These are phyloP conservation scores for Neodontobutis hainanensis DNA, from an alignment of 2,113 vertebrate species.

Conservation along the genomic window DNA sequence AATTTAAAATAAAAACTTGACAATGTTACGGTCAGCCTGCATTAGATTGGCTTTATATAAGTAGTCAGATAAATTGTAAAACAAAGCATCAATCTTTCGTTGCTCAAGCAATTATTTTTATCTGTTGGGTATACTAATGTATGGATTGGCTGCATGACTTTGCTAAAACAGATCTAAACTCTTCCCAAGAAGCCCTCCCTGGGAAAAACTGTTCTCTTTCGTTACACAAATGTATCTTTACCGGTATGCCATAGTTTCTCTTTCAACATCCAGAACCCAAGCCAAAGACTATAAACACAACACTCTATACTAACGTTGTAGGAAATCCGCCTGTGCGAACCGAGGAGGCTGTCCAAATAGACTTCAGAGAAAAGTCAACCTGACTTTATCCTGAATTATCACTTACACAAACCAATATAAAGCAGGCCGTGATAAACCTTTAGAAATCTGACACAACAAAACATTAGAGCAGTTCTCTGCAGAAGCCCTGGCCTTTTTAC, in stretches of 20 bases:
- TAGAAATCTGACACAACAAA: slow-evolving; percentile 20
- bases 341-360: slow-evolving; percentile 60
- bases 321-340: slow-evolving; percentile 53
- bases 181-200: slow-evolving; percentile 32
- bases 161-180: background rate
- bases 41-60: too few species aligned
- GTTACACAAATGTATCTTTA: slow-evolving; percentile 41
- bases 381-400: slow-evolving; percentile 61
- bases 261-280: slow-evolving; percentile 27
- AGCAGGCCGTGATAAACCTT: slow-evolving; percentile 41
- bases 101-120: too few species aligned
- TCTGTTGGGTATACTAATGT: too few species aligned
- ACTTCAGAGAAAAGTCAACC: slow-evolving; percentile 67
- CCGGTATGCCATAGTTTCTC: slow-evolving; percentile 36
- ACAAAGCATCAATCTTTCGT: too few species aligned
- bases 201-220: slow-evolving; percentile 30
- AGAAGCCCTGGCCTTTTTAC: slow-evolving; percentile 19
- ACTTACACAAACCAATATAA: slow-evolving; percentile 47
- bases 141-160: too few species aligned
- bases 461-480: slow-evolving; percentile 7
- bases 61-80: too few species aligned
- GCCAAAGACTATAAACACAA: slow-evolving; percentile 64
- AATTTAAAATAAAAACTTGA: too few species aligned
- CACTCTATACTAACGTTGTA: slow-evolving; percentile 41
- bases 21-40: too few species aligned